phyloP scores from a whole-genome alignment of 1,140 invertebrate species.

The Brachionus sp. region DNA sequence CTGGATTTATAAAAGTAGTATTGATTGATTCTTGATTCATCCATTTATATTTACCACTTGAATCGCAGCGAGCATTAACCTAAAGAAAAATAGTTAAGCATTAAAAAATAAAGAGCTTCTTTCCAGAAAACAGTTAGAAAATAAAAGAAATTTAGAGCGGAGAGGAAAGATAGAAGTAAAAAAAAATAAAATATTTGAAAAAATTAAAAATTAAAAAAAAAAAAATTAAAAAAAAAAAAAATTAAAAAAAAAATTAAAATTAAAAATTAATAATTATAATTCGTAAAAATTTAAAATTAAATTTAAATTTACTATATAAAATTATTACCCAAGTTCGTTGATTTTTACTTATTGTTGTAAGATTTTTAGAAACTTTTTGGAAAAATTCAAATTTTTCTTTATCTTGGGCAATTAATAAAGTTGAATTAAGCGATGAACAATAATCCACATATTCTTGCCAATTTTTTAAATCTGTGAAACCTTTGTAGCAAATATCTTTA shows the following conservation, averaged over 20 bases:
- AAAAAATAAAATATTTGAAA: no score
- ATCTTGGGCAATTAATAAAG: not conserved
- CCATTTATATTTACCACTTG: not conserved
- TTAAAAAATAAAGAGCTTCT: no score
- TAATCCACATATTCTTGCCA: not conserved
- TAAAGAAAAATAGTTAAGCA: no score
- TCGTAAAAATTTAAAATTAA: no score
- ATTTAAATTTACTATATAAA: no score
- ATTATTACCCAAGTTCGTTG: constrained; percentile 9
- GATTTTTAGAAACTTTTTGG: not conserved
- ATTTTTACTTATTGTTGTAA: not conserved
- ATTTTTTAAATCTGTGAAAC: not conserved
- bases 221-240: no score
- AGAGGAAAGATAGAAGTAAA: no score
- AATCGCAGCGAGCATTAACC: not conserved
- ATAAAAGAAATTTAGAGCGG: no score
- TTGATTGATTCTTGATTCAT: not conserved
- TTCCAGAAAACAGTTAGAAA: no score
- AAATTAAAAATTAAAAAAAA: not conserved
- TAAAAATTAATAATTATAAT: no score
- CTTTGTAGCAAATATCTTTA: not conserved
- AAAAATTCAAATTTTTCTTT: not conserved
- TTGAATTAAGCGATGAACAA: not conserved
- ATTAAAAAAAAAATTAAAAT: no score
- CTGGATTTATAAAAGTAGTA: not conserved